Evolutionary conservation across 2,888 invertebrate genomes (phyloP), one percentile per base, ranked within the genome.

Genomic region (Zelleria hepariella): DNA sequence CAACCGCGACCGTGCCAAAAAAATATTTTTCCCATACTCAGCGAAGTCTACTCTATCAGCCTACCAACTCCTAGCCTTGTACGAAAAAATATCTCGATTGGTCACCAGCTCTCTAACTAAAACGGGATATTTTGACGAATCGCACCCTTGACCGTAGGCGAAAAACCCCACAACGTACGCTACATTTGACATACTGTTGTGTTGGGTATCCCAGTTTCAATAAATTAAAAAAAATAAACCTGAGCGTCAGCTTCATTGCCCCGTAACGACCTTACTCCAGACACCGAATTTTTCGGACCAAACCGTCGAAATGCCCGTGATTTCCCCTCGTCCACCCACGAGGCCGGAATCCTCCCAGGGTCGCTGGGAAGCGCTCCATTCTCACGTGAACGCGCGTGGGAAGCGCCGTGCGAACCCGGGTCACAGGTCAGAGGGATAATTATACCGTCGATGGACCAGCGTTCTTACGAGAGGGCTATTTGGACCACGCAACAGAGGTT

Each of bases 311-410:
- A n/a, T n/a, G n/a, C n/a, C n/a, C 32, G 15, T 42, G 15, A 42
- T 42, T 42, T 42, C 32, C 32, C 15, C 32, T 42, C 32, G 15
- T 42, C 32, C 15, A 15, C 32, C 32, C 15, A 10, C 32, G 32
- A 15, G 15, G 32, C 15, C 15, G 32, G 15, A 42, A 42, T 42
- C 32, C 32, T 42, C 32, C 32, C 32, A 65, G 72, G 79, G 82
- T 82, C 80, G 78, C 79, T 86, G 86, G 78, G 86, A 87, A 86
- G 75, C 76, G 66, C 63, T 65, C 68, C 67, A 75, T 83, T 86
- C 85, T 80, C 86, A 82, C 86, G 87, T 84, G 87, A 87, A 84
- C 72, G 66, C 74, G 75, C 80, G 83, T 84, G 86, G 82, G 85
- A 84, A 78, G 66, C 61, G 64, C 65, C 61, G 65, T 57, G 57